Conservation (phyloP, 2,888 invertebrate genomes). For the Poecilobothrus nobilitatus region DNA sequence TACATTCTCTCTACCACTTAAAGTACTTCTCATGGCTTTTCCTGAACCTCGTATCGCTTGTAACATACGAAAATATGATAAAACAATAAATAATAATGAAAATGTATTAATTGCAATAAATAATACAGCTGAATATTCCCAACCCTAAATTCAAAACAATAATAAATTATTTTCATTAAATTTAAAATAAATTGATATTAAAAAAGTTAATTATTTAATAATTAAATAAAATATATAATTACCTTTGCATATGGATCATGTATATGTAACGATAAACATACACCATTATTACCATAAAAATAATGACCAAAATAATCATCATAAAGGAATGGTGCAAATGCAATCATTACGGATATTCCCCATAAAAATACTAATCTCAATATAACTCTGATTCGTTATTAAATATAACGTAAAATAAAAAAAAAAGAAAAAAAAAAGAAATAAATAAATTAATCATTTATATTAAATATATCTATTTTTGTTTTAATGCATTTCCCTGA, state of each 20-base stretch:
- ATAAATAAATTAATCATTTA: no score
- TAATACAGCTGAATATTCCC: conserved; percentile 53
- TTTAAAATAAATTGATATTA: not conserved
- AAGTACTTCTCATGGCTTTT: conserved; percentile 50
- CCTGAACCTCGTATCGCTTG: conserved; percentile 50
- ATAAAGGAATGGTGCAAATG: conserved; percentile 47
- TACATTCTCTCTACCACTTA: conserved; percentile 50
- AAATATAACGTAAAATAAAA: no score
- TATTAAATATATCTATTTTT: no score
- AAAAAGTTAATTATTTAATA: no score
- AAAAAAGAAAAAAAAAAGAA: no score
- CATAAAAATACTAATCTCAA: conserved; percentile 46
- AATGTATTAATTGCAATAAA: conserved; percentile 50
- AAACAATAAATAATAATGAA: conserved; percentile 50
- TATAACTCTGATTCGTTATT: conserved; percentile 40
- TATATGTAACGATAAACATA: conserved; percentile 52
- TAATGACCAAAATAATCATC: conserved; percentile 47
- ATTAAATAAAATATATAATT: no score
- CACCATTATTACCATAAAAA: conserved; percentile 54
- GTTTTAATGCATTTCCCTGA: no score
- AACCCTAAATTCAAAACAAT: conserved; percentile 45
- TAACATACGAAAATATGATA: conserved; percentile 52
- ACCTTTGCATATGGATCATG: conserved; percentile 53
- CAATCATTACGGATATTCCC: conserved; percentile 45
- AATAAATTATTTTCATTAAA: not conserved